phyloP scores from a whole-genome alignment of 2,888 invertebrate species.

The Luperina nickerlii region DNA sequence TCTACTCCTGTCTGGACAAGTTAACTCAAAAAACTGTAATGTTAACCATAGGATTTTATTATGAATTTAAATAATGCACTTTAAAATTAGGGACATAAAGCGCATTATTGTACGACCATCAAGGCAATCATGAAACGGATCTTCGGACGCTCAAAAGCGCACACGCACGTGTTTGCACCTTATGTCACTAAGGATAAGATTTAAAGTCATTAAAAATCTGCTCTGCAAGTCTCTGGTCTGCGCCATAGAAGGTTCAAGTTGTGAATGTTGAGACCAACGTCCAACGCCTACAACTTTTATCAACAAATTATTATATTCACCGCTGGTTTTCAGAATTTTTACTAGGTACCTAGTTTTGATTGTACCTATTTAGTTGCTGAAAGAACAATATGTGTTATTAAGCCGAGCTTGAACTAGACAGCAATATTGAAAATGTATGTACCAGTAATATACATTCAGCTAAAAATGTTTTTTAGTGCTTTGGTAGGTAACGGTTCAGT shows the following conservation, averaged over 20 bases:
- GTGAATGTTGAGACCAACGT: slow-evolving; percentile 2
- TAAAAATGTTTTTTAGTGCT: not conserved
- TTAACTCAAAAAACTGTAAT: not conserved
- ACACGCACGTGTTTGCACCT: slow-evolving; percentile 1
- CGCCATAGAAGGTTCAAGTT: slow-evolving; percentile 7
- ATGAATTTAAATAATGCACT: slow-evolving; percentile 4
- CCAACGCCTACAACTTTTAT: not conserved
- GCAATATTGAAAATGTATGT: slow-evolving; percentile 5
- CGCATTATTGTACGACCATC: not conserved
- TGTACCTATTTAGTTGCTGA: slow-evolving; percentile 8
- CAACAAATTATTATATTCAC: not conserved
- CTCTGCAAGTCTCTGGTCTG: not conserved
- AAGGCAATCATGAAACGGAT: not conserved
- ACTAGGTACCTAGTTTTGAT: not conserved
- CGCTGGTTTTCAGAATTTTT: not conserved
- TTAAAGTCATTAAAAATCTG: not conserved
- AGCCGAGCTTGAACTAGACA: not conserved
- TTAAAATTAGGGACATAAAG: slow-evolving; percentile 5
- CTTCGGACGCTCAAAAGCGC: not conserved
- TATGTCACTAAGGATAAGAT: slow-evolving; percentile 1
- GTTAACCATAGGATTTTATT: not conserved
- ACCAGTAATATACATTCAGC: slow-evolving; percentile 13
- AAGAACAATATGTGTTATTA: not conserved
- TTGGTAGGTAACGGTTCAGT: slow-evolving; percentile 27
- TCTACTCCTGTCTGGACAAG: not conserved